A percentile compares a stretch with the other conserved stretches of the same genome.
phyloP scores from a whole-genome alignment of 2,888 invertebrate genomes.

The Metallyticus violacea region DNA sequence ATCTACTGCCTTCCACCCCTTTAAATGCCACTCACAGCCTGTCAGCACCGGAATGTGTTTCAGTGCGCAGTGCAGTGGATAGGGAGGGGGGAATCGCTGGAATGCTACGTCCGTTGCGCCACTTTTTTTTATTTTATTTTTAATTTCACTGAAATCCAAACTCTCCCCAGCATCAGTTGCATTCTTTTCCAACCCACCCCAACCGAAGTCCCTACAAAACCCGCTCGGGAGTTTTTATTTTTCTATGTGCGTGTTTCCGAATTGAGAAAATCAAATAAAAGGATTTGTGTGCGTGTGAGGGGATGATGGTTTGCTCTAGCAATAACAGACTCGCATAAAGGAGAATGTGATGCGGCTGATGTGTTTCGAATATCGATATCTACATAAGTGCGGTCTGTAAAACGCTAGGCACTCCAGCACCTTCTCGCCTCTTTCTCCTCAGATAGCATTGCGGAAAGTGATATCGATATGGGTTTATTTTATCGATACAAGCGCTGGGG shows the following conservation, averaged over 20 bases:
- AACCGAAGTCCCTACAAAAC: too few relatives aligned
- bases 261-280: background rate
- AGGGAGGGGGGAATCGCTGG: background rate
- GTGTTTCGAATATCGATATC: background rate
- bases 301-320: background rate
- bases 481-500: background rate
- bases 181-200: background rate
- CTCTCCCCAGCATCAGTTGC: background rate
- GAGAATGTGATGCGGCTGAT: background rate
- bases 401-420: background rate
- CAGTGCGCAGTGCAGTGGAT: background rate
- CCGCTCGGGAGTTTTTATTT: background rate
- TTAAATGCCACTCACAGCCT: background rate
- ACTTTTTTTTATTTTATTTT: background rate
- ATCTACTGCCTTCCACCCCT: slow-evolving; percentile 6
- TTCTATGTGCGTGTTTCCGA: background rate
- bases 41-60: slow-evolving; percentile 3
- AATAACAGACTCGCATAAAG: background rate
- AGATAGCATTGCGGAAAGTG: background rate
- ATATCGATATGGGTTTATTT: too few relatives aligned
- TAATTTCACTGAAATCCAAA: background rate
- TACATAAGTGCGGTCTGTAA: background rate
- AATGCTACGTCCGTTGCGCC: background rate
- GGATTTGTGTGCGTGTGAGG: background rate
- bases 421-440: background rate